Evolutionary conservation across 2,888 invertebrate species (phyloP).

Genomic region (Blastobasis adustella): DNA sequence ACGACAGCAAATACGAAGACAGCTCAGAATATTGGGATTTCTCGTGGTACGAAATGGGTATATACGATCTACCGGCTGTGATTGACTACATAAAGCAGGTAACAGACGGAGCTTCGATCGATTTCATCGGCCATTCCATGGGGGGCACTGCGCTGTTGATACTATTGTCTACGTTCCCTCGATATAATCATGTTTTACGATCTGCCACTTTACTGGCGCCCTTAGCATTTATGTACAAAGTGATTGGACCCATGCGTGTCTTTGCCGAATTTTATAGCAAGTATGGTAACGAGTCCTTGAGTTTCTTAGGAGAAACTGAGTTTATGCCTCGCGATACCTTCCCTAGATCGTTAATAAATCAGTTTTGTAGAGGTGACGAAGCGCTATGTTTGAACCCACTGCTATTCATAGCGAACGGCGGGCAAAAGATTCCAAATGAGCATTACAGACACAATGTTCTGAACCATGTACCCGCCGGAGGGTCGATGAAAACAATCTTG

Average conservation of each 20-base stretch:
- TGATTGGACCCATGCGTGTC: conserved; percentile 30
- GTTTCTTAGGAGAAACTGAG: conserved; percentile 23
- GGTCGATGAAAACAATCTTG: conserved; percentile 33
- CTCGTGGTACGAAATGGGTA: conserved; percentile 45
- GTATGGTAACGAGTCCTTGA: conserved; percentile 16
- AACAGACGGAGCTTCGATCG: conserved; percentile 18
- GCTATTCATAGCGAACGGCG: conserved; percentile 29
- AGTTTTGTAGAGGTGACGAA: conserved; percentile 26
- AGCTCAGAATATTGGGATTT: conserved; percentile 35
- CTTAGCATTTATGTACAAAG: conserved; percentile 34
- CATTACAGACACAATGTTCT: conserved; percentile 17
- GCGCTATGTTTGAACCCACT: conserved; percentile 27
- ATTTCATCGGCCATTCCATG: conserved; percentile 40
- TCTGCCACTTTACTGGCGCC: conserved; percentile 35
- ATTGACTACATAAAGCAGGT: conserved; percentile 29
- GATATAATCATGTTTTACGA: conserved; percentile 29
- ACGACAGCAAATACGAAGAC: conserved; percentile 14
- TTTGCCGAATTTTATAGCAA: conserved; percentile 23
- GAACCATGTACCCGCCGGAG: conserved; percentile 22
- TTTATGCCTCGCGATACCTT: conserved; percentile 19
- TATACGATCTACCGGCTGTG: conserved; percentile 31
- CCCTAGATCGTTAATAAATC: conserved; percentile 20
- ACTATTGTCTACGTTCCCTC: conserved; percentile 27
- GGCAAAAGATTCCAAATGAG: conserved; percentile 15
- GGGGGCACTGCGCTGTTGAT: conserved; percentile 36